Evolutionary conservation across 1,140 invertebrate genomes (phyloP).

Genomic region (Halyomorpha halys): DNA sequence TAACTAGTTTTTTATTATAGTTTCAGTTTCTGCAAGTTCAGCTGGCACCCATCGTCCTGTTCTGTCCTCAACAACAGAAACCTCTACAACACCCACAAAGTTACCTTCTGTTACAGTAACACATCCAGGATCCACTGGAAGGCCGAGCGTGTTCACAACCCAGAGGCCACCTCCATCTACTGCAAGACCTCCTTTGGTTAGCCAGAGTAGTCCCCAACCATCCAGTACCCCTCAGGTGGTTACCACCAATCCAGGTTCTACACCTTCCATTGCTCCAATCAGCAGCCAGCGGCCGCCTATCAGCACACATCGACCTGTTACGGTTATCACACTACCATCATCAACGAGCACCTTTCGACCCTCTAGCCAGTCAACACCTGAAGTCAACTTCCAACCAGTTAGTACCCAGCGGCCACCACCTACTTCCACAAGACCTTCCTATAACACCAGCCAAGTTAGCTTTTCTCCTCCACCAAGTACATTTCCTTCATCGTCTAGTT

Average conservation of each 20-base stretch:
- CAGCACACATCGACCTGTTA: background rate
- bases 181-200: too few species aligned
- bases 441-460: background rate
- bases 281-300: background rate
- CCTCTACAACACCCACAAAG: background rate
- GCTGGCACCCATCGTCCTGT: background rate
- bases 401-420: constrained; percentile 9
- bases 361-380: background rate
- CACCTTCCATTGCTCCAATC: too few species aligned
- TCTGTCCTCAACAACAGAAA: background rate
- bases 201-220: too few species aligned
- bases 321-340: background rate
- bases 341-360: constrained; percentile 1
- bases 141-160: background rate
- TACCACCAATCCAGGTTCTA: too few species aligned
- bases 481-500: constrained; percentile 4
- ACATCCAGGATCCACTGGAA: background rate
- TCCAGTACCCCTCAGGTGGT: too few species aligned
- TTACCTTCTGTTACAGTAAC: background rate
- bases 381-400: background rate
- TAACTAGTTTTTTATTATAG: background rate
- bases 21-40: background rate
- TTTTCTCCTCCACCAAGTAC: constrained; percentile 14
- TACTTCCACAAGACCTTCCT: background rate
- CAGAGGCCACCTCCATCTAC: background rate